Conservation (phyloP, 2,113 vertebrate species). For the Megaptera novaeangliae region DNA sequence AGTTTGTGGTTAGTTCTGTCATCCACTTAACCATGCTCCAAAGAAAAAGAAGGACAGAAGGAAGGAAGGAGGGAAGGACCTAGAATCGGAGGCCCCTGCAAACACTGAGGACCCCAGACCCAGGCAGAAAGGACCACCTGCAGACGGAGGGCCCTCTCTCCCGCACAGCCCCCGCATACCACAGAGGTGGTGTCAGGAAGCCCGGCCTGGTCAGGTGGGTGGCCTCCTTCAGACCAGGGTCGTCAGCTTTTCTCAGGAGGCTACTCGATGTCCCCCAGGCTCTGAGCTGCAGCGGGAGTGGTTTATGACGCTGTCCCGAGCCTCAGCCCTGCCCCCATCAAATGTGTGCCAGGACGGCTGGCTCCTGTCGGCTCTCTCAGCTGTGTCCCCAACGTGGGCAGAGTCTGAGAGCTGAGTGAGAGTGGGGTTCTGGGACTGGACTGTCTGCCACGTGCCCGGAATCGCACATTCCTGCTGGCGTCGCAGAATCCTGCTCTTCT, state of each 20-base stretch:
- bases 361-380: background rate
- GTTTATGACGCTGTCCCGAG: fast-evolving
- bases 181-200: fast-evolving
- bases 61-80: fast-evolving
- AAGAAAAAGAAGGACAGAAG: too few species aligned
- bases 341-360: background rate
- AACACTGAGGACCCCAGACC: background rate
- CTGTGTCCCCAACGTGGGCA: fast-evolving
- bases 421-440: fast-evolving
- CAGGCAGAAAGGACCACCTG: background rate
- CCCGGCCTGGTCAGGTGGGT: fast-evolving
- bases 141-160: too few species aligned
- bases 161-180: too few species aligned
- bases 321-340: fast-evolving
- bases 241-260: background rate
- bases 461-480: background rate
- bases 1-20: constrained; percentile 33
- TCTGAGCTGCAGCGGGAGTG: fast-evolving
- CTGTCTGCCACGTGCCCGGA: fast-evolving
- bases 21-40: background rate
- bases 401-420: background rate
- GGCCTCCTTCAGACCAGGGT: background rate
- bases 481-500: fast-evolving
- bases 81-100: background rate
- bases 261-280: fast-evolving